These are phyloP conservation scores for Syngnathoides biaculeatus DNA, from an alignment of 2,113 vertebrate genomes.

Conservation along the genomic window DNA sequence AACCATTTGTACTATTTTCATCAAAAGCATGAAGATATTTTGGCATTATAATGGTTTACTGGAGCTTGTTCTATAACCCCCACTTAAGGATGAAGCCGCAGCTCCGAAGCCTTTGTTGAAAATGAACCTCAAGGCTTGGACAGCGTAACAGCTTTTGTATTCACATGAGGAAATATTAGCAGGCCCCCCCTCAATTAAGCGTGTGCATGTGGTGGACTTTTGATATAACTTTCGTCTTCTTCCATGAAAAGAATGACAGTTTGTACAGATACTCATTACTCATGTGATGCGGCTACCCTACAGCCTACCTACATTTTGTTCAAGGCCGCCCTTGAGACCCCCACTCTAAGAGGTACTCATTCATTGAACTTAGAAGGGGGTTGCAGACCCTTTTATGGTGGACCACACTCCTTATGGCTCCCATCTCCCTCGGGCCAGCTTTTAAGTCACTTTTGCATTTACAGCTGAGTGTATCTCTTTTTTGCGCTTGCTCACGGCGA, in stretches of 20 bases:
- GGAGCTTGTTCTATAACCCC: not conserved
- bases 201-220: slow-evolving; percentile 4
- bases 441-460: slow-evolving; percentile 48
- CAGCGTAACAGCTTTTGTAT: slow-evolving; percentile 19
- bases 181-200: not conserved
- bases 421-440: slow-evolving; percentile 42
- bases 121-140: slow-evolving; percentile 18
- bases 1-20: not conserved
- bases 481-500: slow-evolving; percentile 57
- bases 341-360: slow-evolving; percentile 1
- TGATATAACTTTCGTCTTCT: not conserved
- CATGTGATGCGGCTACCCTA: slow-evolving; percentile 6
- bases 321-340: not conserved
- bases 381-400: slow-evolving; percentile 36
- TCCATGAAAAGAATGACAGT: not conserved
- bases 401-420: slow-evolving; percentile 42
- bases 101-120: slow-evolving; percentile 55
- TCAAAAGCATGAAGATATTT: not conserved
- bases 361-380: slow-evolving; percentile 18
- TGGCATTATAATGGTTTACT: no score
- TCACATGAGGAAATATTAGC: slow-evolving; percentile 5
- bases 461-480: slow-evolving; percentile 46
- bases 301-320: slow-evolving; percentile 8
- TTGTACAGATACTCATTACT: not conserved
- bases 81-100: slow-evolving; percentile 54